Conservation (phyloP, 2,113 vertebrate genomes). For the Burhinus oedicnemus region DNA sequence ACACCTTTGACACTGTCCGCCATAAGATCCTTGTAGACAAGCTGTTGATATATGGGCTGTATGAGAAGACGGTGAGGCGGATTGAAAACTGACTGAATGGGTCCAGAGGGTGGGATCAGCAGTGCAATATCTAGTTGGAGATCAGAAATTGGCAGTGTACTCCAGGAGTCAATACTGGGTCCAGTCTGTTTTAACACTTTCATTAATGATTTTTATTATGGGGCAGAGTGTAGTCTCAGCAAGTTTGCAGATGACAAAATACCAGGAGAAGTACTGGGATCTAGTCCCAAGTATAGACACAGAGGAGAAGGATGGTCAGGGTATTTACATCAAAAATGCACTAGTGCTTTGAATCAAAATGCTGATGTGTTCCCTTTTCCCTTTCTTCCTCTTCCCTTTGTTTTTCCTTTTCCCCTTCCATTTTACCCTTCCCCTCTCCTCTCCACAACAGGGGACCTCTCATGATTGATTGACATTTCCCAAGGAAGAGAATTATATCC, state of each 20-base stretch:
- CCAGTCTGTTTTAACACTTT: background rate
- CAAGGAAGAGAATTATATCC: background rate
- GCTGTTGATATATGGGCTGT: background rate
- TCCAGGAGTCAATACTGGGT: background rate
- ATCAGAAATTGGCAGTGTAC: background rate
- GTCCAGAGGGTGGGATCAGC: background rate
- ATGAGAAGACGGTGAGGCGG: background rate
- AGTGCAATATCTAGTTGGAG: background rate
- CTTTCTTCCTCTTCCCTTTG: background rate
- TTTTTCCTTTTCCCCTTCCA: background rate
- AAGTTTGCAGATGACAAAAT: background rate
- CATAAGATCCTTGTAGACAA: accelerated
- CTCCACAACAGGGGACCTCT: background rate
- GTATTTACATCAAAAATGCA: background rate
- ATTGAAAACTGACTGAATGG: background rate
- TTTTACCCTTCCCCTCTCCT: background rate
- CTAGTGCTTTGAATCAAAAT: background rate
- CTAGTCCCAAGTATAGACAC: background rate
- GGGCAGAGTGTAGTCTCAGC: background rate
- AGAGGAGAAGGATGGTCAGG: background rate
- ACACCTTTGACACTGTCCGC: background rate
- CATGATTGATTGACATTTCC: background rate
- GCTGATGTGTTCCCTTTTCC: background rate
- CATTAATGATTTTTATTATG: background rate
- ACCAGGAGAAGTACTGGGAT: background rate